Base-by-base conservation (phyloP, 2,888 invertebrate species). In the Oxycera nigricornis region DNA sequence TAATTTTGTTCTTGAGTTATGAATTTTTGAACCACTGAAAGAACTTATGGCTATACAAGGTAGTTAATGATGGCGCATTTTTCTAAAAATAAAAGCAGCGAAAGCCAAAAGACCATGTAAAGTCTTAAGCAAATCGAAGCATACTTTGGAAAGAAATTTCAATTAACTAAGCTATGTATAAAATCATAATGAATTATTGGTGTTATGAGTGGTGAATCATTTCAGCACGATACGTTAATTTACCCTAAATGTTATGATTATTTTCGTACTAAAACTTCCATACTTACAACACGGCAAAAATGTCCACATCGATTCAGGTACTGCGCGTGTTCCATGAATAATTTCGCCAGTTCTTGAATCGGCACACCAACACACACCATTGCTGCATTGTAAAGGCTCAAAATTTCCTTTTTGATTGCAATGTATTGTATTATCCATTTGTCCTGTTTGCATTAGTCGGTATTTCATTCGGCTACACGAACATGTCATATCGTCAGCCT, bases 321-420 rank as follows among this genome's bases (percentile, higher is more conserved):
- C 87, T 0, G 89, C 88, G 52, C 86, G 82, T 11, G 88, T 86
- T 46, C 81, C 83, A 35, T 82, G 80, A 1, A 83, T 83, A 1
- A 90, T 87, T 78, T 88, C 86, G 20, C 92, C 92, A 68, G 89
- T 91, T 80, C 81, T 85, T 0, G 87, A 84, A 39, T 90, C 87
- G 1, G 88, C 90, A 82, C 92, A 92, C 91, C 91, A 92, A 80
- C 92, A 92, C 77, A 90, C 81, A 1, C 89, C 90, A 73, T 87
- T 86, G 81, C 90, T 89, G 80, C 92, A 92, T 81, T 92, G 92
- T 30, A 92, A 81, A 24, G 86, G 84, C 80, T 92, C 91, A 81
- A 88, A 92, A 84, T 91, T 91, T 22, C 92, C 92, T 79, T 86
- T 85, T 46, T 85, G 79, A 62, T 89, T 87, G 81, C 92, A 92